These are phyloP conservation scores for Carassius auratus DNA, from an alignment of 2,113 vertebrate species.

Conservation along the genomic window DNA sequence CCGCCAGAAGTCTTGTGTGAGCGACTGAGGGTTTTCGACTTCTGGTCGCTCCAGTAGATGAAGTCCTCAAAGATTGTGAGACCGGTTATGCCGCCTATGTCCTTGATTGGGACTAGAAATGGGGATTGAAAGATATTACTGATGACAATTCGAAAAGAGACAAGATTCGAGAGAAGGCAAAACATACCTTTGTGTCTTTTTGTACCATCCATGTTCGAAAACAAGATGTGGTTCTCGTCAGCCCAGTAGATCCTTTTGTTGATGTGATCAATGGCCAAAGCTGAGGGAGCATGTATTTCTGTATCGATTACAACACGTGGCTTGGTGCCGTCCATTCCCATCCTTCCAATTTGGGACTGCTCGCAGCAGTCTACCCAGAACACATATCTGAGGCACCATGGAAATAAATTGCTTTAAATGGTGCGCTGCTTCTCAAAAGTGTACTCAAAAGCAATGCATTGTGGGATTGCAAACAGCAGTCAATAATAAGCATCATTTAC, in stretches of 20 bases:
- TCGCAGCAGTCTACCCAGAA: slow-evolving; percentile 90
- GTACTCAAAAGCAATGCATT: neutral
- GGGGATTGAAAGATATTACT: neutral
- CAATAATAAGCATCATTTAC: slow-evolving; percentile 63
- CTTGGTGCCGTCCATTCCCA: slow-evolving; percentile 85
- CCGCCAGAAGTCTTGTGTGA: slow-evolving; percentile 89
- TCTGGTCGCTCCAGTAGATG: slow-evolving; percentile 98
- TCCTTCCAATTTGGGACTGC: slow-evolving; percentile 83
- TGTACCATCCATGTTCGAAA: slow-evolving; percentile 85
- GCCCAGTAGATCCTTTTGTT: slow-evolving; percentile 87
- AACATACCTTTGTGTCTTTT: slow-evolving; percentile 80
- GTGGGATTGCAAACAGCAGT: neutral
- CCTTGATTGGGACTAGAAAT: slow-evolving; percentile 85
- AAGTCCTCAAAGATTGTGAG: slow-evolving; percentile 96
- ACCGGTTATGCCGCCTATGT: slow-evolving; percentile 92
- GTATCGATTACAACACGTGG: slow-evolving; percentile 79
- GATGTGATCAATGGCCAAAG: slow-evolving; percentile 85
- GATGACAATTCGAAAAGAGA: neutral
- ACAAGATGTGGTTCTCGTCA: slow-evolving; percentile 84
- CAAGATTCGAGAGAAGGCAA: neutral
- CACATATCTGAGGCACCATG: slow-evolving; percentile 73
- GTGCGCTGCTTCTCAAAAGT: neutral
- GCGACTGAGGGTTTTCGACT: slow-evolving; percentile 95
- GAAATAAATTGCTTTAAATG: neutral
- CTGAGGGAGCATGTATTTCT: slow-evolving; percentile 80